phyloP scores from a whole-genome alignment of 2,113 vertebrate genomes.

The Rhea americana region DNA sequence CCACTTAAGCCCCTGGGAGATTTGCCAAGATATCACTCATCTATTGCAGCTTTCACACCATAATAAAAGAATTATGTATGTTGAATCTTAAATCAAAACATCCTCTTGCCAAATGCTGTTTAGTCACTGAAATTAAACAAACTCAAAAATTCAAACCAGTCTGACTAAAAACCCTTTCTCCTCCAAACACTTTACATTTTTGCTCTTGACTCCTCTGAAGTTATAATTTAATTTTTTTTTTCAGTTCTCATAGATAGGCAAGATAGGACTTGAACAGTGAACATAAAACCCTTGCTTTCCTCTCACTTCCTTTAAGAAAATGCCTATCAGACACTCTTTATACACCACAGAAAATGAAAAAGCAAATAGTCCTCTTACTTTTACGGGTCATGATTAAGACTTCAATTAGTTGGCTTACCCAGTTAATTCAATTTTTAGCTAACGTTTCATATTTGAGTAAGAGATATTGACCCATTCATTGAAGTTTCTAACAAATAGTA shows the following conservation, averaged over 20 bases:
- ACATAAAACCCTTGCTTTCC: neutral
- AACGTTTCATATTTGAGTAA: neutral
- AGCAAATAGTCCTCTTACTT: neutral
- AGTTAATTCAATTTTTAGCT: conserved; percentile 21
- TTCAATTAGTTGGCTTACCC: neutral
- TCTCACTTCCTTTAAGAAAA: neutral
- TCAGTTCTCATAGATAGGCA: neutral
- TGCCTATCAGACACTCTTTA: neutral
- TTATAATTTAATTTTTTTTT: neutral
- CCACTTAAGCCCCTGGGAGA: neutral
- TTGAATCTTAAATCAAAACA: conserved; percentile 49
- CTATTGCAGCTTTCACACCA: neutral
- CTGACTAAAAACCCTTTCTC: neutral
- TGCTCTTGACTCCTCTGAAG: neutral
- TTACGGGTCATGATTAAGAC: neutral
- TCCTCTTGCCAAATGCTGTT: conserved; percentile 26
- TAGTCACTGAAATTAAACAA: conserved; percentile 29
- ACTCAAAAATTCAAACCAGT: neutral
- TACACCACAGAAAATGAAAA: neutral
- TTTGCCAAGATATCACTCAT: conserved; percentile 49
- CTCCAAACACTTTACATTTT: neutral
- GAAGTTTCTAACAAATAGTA: neutral
- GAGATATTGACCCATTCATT: neutral
- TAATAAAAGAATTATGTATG: neutral
- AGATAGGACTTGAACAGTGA: neutral